Evolutionary conservation across 1,140 invertebrate species (phyloP).

Genomic region (Drosophila simulans): DNA sequence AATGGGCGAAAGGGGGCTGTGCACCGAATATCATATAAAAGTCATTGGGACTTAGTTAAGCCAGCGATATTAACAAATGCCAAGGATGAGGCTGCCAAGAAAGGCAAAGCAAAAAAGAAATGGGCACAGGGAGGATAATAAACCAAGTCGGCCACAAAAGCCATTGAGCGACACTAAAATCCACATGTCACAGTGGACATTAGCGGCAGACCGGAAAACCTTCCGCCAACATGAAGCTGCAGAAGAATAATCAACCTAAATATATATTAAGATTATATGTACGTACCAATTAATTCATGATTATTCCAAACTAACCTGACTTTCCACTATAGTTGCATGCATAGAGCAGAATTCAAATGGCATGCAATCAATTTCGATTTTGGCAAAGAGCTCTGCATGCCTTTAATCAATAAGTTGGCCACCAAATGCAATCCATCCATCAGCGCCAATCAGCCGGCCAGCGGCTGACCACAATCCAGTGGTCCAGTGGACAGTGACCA

Average conservation of each 20-base stretch:
- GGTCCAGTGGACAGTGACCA: background rate
- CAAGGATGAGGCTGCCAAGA: conserved; percentile 4
- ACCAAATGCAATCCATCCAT: background rate
- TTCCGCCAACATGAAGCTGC: background rate
- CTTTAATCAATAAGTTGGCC: conserved; percentile 2
- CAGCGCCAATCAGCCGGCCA: conserved; percentile 12
- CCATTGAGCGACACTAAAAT: conserved; percentile 68
- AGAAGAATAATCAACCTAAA: background rate
- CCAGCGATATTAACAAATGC: conserved; percentile 79
- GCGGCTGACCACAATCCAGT: conserved; percentile 15
- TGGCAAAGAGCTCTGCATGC: background rate
- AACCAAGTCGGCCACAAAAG: conserved; percentile 53
- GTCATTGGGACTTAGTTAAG: conserved; percentile 81
- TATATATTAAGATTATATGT: background rate
- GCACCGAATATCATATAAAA: conserved; percentile 75
- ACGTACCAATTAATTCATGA: background rate
- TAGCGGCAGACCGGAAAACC: conserved; percentile 26
- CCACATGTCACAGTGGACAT: conserved; percentile 67
- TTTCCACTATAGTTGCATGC: background rate
- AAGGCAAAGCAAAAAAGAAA: conserved; percentile 5
- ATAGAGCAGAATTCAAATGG: background rate
- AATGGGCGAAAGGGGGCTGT: conserved; percentile 3
- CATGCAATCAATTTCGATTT: conserved; percentile 3
- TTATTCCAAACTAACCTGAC: no score
- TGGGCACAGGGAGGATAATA: conserved; percentile 55